Conservation (phyloP, 2,888 invertebrate genomes). For the Seira sanloemensis region DNA sequence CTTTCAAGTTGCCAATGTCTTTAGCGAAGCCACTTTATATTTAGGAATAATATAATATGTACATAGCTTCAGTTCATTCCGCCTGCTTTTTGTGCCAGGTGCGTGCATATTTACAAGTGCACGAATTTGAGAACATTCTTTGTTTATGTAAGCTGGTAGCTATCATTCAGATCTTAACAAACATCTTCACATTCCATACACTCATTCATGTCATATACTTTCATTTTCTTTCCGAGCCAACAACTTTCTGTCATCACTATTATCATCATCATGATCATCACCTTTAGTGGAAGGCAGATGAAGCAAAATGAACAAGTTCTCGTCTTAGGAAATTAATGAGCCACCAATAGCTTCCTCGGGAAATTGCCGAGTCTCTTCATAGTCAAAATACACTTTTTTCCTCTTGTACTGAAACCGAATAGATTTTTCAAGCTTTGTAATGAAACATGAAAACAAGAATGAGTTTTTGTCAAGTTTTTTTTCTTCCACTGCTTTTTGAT, state of each 20-base stretch:
- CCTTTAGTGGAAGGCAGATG: conserved; percentile 11
- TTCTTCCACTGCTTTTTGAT: background rate
- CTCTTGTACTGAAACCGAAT: background rate
- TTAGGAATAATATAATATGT: background rate
- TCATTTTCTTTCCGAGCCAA: conserved; percentile 25
- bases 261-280: conserved; percentile 37
- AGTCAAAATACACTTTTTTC: background rate
- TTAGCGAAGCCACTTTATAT: too few relatives aligned
- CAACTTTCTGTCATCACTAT: conserved; percentile 51
- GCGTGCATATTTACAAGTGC: conserved; percentile 1
- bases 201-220: conserved; percentile 32
- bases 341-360: conserved; percentile 31
- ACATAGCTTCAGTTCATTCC: background rate
- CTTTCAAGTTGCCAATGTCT: background rate
- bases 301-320: conserved; percentile 37
- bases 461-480: conserved; percentile 26
- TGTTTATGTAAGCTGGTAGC: conserved; percentile 39
- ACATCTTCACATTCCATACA: conserved; percentile 27
- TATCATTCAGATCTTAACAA: conserved; percentile 39
- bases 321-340: conserved; percentile 37
- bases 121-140: conserved; percentile 1
- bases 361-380: conserved; percentile 27
- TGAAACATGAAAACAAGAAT: background rate
- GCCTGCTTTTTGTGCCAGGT: background rate
- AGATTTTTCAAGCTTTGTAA: background rate